These are phyloP conservation scores for Silurus lanzhouensis DNA, from an alignment of 2,797 vertebrate genomes.

Conservation along the genomic window DNA sequence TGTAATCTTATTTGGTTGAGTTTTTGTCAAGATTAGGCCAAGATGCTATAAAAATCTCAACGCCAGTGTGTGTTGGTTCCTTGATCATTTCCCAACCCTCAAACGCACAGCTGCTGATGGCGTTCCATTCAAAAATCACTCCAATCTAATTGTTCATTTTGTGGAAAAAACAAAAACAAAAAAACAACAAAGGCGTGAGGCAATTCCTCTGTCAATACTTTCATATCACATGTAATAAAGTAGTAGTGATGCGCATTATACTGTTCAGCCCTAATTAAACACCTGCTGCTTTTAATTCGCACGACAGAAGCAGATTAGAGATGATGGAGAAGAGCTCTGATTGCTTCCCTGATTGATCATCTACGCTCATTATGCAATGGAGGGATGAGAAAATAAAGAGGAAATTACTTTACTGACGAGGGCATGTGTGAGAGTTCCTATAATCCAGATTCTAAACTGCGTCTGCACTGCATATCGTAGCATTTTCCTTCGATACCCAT, in stretches of 20 bases:
- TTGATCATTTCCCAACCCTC: neutral
- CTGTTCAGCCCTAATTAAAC: conserved; percentile 49
- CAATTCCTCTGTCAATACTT: conserved; percentile 36
- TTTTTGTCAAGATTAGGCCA: too few species aligned
- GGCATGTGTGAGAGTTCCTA: neutral
- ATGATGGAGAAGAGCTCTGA: conserved; percentile 39
- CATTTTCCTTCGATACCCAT: neutral
- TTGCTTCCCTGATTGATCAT: conserved; percentile 34
- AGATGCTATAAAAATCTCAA: neutral
- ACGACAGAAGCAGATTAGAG: conserved; percentile 39
- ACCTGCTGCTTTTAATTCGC: conserved; percentile 53
- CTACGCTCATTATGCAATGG: conserved; percentile 36
- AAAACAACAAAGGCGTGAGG: neutral
- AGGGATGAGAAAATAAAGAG: conserved; percentile 4
- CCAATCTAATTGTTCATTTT: conserved; percentile 30
- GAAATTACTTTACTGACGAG: neutral
- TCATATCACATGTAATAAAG: conserved; percentile 31
- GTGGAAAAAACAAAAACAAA: conserved; percentile 3
- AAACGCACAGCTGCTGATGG: conserved; percentile 20
- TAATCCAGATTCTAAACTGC: neutral
- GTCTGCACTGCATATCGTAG: neutral
- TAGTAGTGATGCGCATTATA: conserved; percentile 33
- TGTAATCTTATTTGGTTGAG: neutral
- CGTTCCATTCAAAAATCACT: neutral
- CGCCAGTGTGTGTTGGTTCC: neutral